phyloP scores from a whole-genome alignment of 2,113 vertebrate genomes.

The Sphyrna mokarran region DNA sequence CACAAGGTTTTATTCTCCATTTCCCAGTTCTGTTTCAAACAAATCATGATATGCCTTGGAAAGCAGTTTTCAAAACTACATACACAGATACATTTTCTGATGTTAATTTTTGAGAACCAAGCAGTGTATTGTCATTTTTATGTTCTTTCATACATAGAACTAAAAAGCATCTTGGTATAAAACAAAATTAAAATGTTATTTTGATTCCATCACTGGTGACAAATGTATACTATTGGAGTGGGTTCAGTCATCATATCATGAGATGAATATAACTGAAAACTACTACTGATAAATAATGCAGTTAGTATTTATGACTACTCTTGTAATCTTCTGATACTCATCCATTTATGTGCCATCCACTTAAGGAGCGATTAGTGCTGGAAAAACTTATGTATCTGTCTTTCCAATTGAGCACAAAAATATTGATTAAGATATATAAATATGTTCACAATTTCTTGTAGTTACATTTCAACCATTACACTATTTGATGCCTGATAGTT shows the following conservation, averaged over 20 bases:
- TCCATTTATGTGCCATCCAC: not conserved
- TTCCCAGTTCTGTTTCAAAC: not conserved
- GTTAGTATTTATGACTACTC: not conserved
- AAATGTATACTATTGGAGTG: not conserved
- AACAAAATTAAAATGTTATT: not conserved
- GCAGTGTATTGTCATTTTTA: not conserved
- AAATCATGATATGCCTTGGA: not conserved
- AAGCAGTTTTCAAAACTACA: not conserved
- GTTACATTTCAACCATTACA: not conserved
- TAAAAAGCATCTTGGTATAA: not conserved
- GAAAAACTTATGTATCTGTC: not conserved
- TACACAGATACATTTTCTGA: not conserved
- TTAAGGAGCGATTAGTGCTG: not conserved
- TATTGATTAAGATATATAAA: not conserved
- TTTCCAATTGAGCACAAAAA: not conserved
- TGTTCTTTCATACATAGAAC: not conserved
- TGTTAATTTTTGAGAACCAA: not conserved
- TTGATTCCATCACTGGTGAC: not conserved
- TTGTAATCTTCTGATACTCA: not conserved
- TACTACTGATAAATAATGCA: conserved; percentile 11
- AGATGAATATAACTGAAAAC: not conserved
- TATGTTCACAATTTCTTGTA: not conserved
- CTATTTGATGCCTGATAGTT: not conserved
- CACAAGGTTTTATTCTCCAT: not conserved
- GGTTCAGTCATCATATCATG: not conserved